Base-by-base conservation (phyloP, 2,113 vertebrate genomes). In the Phodopus roborovskii region DNA sequence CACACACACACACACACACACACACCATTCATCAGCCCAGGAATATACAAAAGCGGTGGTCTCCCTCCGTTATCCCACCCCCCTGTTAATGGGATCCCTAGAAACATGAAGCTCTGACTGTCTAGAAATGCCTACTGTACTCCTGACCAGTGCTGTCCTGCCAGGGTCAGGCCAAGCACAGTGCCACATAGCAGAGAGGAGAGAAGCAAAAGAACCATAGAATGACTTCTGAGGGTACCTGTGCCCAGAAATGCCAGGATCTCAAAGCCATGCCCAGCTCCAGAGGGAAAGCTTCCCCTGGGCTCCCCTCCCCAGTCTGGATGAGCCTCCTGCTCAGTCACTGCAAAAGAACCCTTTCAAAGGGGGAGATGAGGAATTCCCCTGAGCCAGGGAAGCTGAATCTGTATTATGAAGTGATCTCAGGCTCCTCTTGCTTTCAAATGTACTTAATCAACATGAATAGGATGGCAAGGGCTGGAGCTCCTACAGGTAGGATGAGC, bases 381-480 rank as follows among this genome's bases (percentile, higher is more conserved):
- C 74, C 48, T 16, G 66, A 64, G 74, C 19, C 74, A 17, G 36
- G 30, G 88, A 79, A 92, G 89, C 58, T 74, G 77, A n/a, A 70
- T 87, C 93, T 94, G 42, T 70, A 81, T 45, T 77, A 74, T 96
- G 93, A 93, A 94, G 86, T 50, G 74, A 92, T 96, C 94, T 84
- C 92, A 42, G 89, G 92, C 87, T 93, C 70, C 79, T 96, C 92
- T 96, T 94, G 93, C 93, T 97, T 96, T 97, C 96, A 93, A 81
- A 97, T 96, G 83, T 94, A 92, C 97, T 98, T 96, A 96, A 97
- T 97, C 93, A 97, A 95, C 92, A 93, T 45, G 88, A 96, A 94
- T 94, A 94, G 91, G 95, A 94, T 71, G 60, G 64, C 0, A 19
- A 94, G 96, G 90, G 78, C 93, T 95, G 92, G 93, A 90, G 96